These are phyloP conservation scores for Perognathus longimembris DNA, from an alignment of 2,113 vertebrate genomes.

Conservation along the genomic window DNA sequence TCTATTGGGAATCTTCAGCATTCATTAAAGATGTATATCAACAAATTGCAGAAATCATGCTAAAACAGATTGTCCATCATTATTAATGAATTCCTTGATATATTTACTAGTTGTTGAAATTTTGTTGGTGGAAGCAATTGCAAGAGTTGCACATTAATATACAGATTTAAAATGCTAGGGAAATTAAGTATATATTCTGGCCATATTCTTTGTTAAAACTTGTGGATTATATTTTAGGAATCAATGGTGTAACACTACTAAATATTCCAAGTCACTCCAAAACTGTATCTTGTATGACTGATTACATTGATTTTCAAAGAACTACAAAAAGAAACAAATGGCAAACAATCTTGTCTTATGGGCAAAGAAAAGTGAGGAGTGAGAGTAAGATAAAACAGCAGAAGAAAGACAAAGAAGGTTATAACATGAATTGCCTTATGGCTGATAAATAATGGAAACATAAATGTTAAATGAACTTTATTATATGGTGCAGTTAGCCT, in stretches of 20 bases:
- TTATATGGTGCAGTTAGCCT: slow-evolving; percentile 86
- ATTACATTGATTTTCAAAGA: slow-evolving; percentile 68
- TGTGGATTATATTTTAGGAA: slow-evolving; percentile 25
- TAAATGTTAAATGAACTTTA: slow-evolving; percentile 90
- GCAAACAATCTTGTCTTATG: slow-evolving; percentile 67
- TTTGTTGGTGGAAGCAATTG: slow-evolving; percentile 66
- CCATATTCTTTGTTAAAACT: background rate
- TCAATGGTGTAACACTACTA: background rate
- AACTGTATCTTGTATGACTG: background rate
- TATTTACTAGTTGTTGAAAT: slow-evolving; percentile 62
- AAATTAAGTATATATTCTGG: background rate
- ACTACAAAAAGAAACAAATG: slow-evolving; percentile 24
- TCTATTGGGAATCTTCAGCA: slow-evolving; percentile 68
- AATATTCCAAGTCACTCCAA: slow-evolving; percentile 28
- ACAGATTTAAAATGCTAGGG: slow-evolving; percentile 25
- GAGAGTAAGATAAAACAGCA: slow-evolving; percentile 83
- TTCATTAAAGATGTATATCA: slow-evolving; percentile 80
- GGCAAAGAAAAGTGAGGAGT: slow-evolving; percentile 80
- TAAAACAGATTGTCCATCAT: slow-evolving; percentile 64
- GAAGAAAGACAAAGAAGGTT: slow-evolving; percentile 76
- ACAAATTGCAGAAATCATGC: slow-evolving; percentile 64
- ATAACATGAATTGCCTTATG: slow-evolving; percentile 86
- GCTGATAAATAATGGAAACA: slow-evolving; percentile 90
- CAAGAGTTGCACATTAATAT: slow-evolving; percentile 41
- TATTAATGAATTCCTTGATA: slow-evolving; percentile 78